These are phyloP conservation scores for Berghia stephanieae DNA, from an alignment of 1,140 invertebrate genomes.

Conservation along the genomic window DNA sequence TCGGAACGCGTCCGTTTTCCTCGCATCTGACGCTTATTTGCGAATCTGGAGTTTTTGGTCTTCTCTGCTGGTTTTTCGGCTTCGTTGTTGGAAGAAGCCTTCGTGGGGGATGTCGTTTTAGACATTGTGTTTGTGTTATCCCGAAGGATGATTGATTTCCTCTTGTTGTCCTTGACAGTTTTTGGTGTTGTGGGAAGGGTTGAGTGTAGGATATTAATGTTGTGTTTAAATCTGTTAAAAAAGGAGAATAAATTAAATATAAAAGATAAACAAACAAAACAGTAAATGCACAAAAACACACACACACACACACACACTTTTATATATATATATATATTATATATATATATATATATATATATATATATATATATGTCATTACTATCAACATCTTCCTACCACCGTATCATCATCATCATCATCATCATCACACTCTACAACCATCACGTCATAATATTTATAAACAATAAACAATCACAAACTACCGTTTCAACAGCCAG, in stretches of 20 bases:
- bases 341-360: too few species aligned
- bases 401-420: background rate
- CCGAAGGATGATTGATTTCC: too few species aligned
- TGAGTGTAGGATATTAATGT: too few species aligned
- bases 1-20: slow-evolving; percentile 56
- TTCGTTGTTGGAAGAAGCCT: slow-evolving; percentile 15
- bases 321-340: too few species aligned
- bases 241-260: too few species aligned
- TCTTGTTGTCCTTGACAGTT: too few species aligned
- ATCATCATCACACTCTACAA: background rate
- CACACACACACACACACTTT: too few species aligned
- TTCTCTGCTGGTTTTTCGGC: slow-evolving; percentile 37
- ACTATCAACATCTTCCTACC: background rate
- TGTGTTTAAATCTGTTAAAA: too few species aligned
- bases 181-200: too few species aligned
- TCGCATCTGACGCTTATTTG: slow-evolving; percentile 48
- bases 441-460: background rate
- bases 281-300: too few species aligned
- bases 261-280: too few species aligned
- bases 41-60: slow-evolving; percentile 35
- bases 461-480: background rate
- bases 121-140: background rate
- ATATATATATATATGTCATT: background rate
- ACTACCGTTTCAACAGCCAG: background rate
- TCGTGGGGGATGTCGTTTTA: too few species aligned